phyloP scores from a whole-genome alignment of 2,888 invertebrate genomes.

The Ennomos quercinarius region DNA sequence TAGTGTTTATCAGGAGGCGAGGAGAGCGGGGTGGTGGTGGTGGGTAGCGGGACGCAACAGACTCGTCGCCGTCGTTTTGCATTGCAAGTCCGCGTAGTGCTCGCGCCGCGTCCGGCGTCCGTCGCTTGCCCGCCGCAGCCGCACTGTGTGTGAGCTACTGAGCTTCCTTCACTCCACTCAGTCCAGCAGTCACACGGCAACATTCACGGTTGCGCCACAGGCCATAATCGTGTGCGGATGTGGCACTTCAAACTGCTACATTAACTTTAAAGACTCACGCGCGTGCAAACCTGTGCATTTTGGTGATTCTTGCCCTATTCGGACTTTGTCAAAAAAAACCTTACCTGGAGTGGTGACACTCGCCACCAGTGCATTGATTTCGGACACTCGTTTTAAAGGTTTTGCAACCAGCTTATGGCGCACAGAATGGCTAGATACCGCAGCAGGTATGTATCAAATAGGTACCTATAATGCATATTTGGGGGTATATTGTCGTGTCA shows the following conservation, averaged over 20 bases:
- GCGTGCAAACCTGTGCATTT: constrained; percentile 17
- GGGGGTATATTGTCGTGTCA: too few relatives aligned
- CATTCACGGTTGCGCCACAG: constrained; percentile 77
- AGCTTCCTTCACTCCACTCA: constrained; percentile 55
- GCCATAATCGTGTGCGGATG: constrained; percentile 50
- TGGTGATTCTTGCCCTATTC: constrained; percentile 15
- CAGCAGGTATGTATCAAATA: constrained; percentile 48
- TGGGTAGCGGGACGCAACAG: constrained; percentile 38
- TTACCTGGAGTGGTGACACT: constrained; percentile 11
- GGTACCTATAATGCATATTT: not conserved
- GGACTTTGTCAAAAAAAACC: constrained; percentile 16
- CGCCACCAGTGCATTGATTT: constrained; percentile 37
- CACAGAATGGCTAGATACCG: constrained; percentile 71
- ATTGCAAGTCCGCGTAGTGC: constrained; percentile 63
- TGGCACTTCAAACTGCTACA: constrained; percentile 22
- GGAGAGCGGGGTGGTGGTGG: constrained; percentile 47
- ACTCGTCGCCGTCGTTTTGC: constrained; percentile 57
- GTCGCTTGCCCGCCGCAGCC: constrained; percentile 39
- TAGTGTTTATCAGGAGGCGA: constrained; percentile 32
- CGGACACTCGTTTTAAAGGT: constrained; percentile 47
- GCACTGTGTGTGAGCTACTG: constrained; percentile 20
- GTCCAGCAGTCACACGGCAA: constrained; percentile 79
- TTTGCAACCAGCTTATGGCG: constrained; percentile 56
- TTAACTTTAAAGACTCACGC: constrained; percentile 12
- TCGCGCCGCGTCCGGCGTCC: constrained; percentile 54